Base-by-base conservation (phyloP, 2,888 invertebrate genomes). In the Oligia latruncula region DNA sequence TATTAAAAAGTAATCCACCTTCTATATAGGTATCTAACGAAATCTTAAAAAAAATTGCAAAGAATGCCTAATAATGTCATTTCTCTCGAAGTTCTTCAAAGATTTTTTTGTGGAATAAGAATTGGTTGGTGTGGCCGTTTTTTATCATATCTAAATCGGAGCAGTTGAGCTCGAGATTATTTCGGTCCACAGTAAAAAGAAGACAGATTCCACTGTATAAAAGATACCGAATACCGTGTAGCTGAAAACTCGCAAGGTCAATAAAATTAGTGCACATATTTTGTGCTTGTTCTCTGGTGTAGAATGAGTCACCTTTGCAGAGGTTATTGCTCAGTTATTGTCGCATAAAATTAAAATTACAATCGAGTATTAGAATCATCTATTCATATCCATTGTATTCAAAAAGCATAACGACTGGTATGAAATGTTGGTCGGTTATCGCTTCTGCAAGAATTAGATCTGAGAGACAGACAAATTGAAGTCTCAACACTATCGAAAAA, bases 211-310 rank as follows among this genome's bases (percentile, higher is more conserved):
- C 20, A 64, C 52, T 71, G 74, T 74, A 64, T 76, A 72, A 55
- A 67, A 71, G 80, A 78, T 60, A 82, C 64, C 35, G 67, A 77
- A 70, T 65, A 29, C 29, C 29, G 74, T 74, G 78, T 76, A 73
- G 82, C 86, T 89, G 84, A 88, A 90, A 92, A 85, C 82, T 78
- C 71, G 46, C 92, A 93, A 94, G 93, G 95, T 91, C 92, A 92
- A 93, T 91, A 90, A 91, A 93, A 94, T 95, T 93, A 91, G 90
- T 85, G 81, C 85, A 88, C 79, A 88, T 87, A 87, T 84, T 82
- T 81, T 80, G 78, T 73, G 87, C 86, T 82, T 85, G 84, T 80
- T 88, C 77, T 77, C 79, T 80, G 52, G 80, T 87, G 80, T 86
- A 68, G 83, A 87, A 88, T 90, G 89, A 90, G 77, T 91, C 90